Evolutionary conservation across 2,797 vertebrate genomes (phyloP).

Genomic region (Eupleurogrammus muticus): DNA sequence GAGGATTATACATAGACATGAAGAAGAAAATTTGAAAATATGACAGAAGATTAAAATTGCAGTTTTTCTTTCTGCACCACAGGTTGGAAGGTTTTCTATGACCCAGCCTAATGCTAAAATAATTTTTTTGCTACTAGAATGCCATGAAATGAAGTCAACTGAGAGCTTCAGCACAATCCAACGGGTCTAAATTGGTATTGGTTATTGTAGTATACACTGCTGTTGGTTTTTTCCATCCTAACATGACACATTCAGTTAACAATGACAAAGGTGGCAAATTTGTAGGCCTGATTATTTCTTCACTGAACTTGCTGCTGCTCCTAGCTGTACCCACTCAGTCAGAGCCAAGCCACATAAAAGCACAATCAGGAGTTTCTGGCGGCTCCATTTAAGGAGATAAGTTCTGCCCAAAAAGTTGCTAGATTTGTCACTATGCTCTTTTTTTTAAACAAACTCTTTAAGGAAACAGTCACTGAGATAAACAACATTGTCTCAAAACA

Average conservation of each 20-base stretch:
- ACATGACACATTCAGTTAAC: not conserved
- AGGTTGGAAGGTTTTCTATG: too few relatives aligned
- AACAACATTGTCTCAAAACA: not conserved
- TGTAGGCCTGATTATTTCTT: not conserved
- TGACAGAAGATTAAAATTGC: too few relatives aligned
- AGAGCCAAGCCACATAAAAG: not conserved
- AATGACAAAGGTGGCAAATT: too few relatives aligned
- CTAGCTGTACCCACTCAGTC: not conserved
- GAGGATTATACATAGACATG: not conserved
- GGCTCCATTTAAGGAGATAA: not conserved
- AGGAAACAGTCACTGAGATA: not conserved
- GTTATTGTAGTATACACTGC: too few relatives aligned
- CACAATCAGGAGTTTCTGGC: not conserved
- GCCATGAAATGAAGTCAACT: too few relatives aligned
- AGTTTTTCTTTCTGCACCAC: not conserved
- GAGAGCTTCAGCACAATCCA: too few relatives aligned
- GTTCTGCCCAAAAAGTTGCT: not conserved
- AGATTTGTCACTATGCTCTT: not conserved
- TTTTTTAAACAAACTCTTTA: not conserved
- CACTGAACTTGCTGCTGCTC: not conserved
- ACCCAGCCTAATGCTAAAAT: too few relatives aligned
- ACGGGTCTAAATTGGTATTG: too few relatives aligned
- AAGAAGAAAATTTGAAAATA: too few relatives aligned
- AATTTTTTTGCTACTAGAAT: too few relatives aligned
- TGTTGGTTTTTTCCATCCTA: too few relatives aligned